Percentiles rank a stretch among this genome's conserved stretches.
phyloP scores from a whole-genome alignment of 2,888 invertebrate genomes.

The Nycteola revayana region DNA sequence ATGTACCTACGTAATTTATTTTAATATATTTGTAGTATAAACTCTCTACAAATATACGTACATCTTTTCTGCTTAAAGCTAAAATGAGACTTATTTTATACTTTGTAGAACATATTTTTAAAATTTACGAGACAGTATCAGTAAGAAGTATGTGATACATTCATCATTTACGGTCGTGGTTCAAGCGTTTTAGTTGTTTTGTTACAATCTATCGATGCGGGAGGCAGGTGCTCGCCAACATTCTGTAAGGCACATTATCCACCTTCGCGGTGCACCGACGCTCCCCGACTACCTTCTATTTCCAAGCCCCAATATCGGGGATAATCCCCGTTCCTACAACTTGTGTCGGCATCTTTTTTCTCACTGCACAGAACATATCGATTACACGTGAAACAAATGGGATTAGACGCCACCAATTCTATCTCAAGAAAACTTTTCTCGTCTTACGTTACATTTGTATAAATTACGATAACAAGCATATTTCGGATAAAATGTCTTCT shows the following conservation, averaged over 20 bases:
- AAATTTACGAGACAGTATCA: conserved; percentile 6
- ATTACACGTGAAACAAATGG: conserved; percentile 31
- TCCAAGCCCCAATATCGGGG: conserved; percentile 45
- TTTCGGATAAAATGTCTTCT: conserved; percentile 20
- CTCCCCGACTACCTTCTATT: conserved; percentile 48
- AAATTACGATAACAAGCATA: conserved; percentile 23
- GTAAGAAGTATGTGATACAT: conserved; percentile 17
- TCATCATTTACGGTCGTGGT: conserved; percentile 21
- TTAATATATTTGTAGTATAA: too few relatives aligned
- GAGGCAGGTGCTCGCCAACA: conserved; percentile 33
- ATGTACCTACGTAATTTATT: too few relatives aligned
- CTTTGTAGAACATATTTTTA: too few relatives aligned
- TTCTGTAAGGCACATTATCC: conserved; percentile 46
- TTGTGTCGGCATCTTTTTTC: conserved; percentile 40
- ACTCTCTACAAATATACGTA: too few relatives aligned
- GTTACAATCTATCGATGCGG: conserved; percentile 33
- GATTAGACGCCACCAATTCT: conserved; percentile 32
- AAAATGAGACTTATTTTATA: too few relatives aligned
- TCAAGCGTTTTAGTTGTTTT: conserved; percentile 24
- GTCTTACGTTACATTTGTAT: conserved; percentile 11
- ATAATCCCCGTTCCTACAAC: conserved; percentile 57
- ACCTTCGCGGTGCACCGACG: conserved; percentile 37
- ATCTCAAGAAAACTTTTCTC: conserved; percentile 22
- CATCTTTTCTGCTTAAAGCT: too few relatives aligned
- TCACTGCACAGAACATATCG: conserved; percentile 30